phyloP scores from a whole-genome alignment of 2,113 vertebrate genomes.

The Bubalus kerabau region DNA sequence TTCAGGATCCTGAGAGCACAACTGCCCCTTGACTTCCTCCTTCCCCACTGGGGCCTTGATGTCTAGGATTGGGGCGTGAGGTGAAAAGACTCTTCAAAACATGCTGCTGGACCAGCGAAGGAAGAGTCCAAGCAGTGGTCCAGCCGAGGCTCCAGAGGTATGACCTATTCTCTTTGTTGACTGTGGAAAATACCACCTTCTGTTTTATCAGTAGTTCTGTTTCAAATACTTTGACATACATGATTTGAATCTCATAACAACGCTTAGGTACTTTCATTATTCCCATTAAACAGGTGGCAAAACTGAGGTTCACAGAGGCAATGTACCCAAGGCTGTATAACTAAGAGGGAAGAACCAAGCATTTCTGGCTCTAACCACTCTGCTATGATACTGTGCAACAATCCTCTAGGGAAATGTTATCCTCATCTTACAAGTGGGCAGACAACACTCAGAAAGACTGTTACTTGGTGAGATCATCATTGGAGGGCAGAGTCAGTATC shows the following conservation, averaged over 20 bases:
- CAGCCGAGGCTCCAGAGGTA: background rate
- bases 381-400: background rate
- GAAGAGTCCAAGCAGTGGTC: background rate
- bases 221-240: background rate
- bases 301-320: background rate
- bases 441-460: background rate
- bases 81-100: background rate
- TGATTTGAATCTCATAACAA: background rate
- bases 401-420: background rate
- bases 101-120: background rate
- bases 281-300: background rate
- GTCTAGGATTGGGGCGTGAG: background rate
- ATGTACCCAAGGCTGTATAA: background rate
- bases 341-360: background rate
- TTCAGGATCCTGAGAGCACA: background rate
- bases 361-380: background rate
- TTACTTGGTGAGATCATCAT: background rate
- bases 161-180: background rate
- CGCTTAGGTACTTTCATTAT: background rate
- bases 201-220: background rate
- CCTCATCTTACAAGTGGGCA: background rate
- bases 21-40: background rate
- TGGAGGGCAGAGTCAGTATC: background rate
- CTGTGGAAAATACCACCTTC: background rate
- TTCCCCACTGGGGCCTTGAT: background rate